These are phyloP conservation scores for Drosophila nigricruria DNA, from an alignment of 2,888 invertebrate species.

Conservation along the genomic window DNA sequence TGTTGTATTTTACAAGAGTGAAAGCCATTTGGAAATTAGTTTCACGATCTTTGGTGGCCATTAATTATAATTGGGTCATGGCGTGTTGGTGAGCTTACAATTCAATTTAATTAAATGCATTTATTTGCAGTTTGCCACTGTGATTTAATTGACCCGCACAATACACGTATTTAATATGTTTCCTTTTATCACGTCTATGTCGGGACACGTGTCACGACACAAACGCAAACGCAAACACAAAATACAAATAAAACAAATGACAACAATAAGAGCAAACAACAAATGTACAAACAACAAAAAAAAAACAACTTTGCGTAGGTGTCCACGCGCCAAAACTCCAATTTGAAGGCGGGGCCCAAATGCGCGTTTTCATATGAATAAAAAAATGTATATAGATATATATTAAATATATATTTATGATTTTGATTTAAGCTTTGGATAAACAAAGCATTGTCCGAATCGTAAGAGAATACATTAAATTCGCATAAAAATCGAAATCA, in stretches of 20 bases:
- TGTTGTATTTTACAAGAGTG: not conserved
- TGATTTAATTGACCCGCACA: slow-evolving; percentile 60
- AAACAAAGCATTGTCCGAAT: slow-evolving; percentile 26
- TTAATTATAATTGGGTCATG: slow-evolving; percentile 53
- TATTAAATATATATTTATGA: slow-evolving; percentile 34
- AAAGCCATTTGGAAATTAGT: slow-evolving; percentile 48
- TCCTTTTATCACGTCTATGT: slow-evolving; percentile 38
- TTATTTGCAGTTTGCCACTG: slow-evolving; percentile 67
- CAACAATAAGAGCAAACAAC: slow-evolving; percentile 37
- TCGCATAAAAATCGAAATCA: slow-evolving; percentile 17
- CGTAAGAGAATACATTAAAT: slow-evolving; percentile 26
- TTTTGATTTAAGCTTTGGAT: slow-evolving; percentile 39
- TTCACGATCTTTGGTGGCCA: slow-evolving; percentile 43
- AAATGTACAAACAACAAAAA: slow-evolving; percentile 38
- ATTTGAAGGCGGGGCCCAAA: slow-evolving; percentile 16
- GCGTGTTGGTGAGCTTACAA: slow-evolving; percentile 30
- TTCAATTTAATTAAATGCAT: slow-evolving; percentile 68
- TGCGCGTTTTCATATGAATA: slow-evolving; percentile 11
- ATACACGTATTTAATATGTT: slow-evolving; percentile 48
- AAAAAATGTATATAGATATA: not conserved
- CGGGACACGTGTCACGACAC: slow-evolving; percentile 23
- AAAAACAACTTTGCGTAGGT: slow-evolving; percentile 37
- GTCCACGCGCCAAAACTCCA: slow-evolving; percentile 44
- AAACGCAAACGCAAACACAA: slow-evolving; percentile 24
- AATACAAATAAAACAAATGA: slow-evolving; percentile 32